These are phyloP conservation scores for Pelecanoides urinatrix DNA, from an alignment of 2,113 vertebrate genomes.

Conservation along the genomic window DNA sequence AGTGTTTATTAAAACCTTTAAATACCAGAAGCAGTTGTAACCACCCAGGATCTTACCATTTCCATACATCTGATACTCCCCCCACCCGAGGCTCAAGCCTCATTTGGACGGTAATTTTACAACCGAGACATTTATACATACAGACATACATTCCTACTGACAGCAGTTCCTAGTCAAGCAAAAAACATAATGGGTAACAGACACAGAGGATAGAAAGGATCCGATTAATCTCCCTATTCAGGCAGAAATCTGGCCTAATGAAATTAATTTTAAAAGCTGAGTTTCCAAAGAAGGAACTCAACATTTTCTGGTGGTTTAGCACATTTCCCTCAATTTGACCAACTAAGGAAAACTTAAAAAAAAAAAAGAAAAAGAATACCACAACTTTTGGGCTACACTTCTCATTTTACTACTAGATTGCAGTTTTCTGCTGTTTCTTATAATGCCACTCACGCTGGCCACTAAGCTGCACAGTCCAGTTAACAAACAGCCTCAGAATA, in stretches of 20 bases:
- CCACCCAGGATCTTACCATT: neutral
- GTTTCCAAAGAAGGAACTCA: neutral
- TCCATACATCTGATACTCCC: neutral
- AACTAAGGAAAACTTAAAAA: neutral
- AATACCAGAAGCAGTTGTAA: neutral
- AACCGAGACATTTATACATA: neutral
- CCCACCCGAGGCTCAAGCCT: neutral
- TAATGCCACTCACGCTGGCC: neutral
- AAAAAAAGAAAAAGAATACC: neutral
- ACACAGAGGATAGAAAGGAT: neutral
- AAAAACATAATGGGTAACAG: neutral
- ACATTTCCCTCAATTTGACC: neutral
- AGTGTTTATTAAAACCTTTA: neutral
- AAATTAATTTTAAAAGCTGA: neutral
- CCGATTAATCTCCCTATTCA: neutral
- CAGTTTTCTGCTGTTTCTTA: neutral
- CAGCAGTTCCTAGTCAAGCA: neutral
- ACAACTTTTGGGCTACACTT: neutral
- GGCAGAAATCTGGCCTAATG: neutral
- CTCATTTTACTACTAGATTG: neutral
- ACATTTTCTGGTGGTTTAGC: neutral
- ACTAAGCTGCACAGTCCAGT: neutral
- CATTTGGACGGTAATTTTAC: neutral
- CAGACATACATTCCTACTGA: neutral
- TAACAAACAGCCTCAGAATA: neutral